Evolutionary conservation across 1,140 invertebrate genomes (phyloP).

Genomic region (Halyomorpha halys): DNA sequence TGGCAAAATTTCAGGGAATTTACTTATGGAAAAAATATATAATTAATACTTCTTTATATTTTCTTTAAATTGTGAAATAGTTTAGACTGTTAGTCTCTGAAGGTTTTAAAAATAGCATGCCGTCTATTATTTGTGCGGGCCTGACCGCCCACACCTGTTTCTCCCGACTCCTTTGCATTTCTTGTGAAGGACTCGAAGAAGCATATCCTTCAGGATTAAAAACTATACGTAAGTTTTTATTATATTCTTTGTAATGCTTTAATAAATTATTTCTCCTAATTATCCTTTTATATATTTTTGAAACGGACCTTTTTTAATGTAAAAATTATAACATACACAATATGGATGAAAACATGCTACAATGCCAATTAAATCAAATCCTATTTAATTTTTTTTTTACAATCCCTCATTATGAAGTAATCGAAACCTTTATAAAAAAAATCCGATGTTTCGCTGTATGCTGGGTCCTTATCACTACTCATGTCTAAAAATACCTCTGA

Average conservation of each 20-base stretch:
- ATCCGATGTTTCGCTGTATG: too few relatives aligned
- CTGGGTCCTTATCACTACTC: too few relatives aligned
- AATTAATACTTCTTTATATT: not conserved
- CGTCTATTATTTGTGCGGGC: slow-evolving; percentile 8
- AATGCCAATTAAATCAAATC: not conserved
- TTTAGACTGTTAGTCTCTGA: slow-evolving; percentile 7
- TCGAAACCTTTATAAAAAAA: too few relatives aligned
- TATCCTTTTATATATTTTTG: not conserved
- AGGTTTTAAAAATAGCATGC: not conserved
- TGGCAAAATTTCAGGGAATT: too few relatives aligned
- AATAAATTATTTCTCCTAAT: not conserved
- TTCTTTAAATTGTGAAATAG: slow-evolving; percentile 6
- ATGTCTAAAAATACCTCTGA: too few relatives aligned
- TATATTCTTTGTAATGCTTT: not conserved
- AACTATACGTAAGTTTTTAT: not conserved
- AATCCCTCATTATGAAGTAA: too few relatives aligned
- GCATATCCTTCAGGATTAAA: not conserved
- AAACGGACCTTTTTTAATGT: not conserved
- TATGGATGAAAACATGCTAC: not conserved
- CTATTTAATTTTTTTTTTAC: not conserved
- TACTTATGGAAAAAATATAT: too few relatives aligned
- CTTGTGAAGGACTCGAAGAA: slow-evolving; percentile 3
- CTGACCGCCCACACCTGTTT: not conserved
- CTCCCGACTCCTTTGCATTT: slow-evolving; percentile 5
- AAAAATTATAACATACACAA: not conserved